Evolutionary conservation across 2,797 vertebrate species (phyloP).

Genomic region (Fringilla coelebs): DNA sequence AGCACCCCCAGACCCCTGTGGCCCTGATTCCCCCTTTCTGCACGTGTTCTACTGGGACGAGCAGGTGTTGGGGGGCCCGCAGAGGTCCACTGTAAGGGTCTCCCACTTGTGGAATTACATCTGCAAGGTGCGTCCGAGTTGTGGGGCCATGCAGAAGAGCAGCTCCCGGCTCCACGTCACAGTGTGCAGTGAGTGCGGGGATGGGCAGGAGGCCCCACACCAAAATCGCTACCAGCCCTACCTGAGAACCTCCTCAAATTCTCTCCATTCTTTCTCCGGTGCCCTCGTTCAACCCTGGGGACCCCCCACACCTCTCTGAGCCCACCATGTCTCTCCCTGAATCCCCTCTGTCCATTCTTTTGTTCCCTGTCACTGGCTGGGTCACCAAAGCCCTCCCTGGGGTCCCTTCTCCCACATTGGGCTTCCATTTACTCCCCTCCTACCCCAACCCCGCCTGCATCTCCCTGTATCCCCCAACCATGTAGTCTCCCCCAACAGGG

Average conservation of each 20-base stretch:
- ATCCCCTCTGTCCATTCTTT: background rate
- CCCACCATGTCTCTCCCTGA: too few species aligned
- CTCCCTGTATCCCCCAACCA: background rate
- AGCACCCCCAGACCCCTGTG: background rate
- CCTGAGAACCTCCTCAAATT: too few species aligned
- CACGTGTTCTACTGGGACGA: background rate
- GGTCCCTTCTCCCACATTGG: background rate
- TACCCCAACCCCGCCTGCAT: background rate
- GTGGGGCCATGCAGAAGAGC: background rate
- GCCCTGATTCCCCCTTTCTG: background rate
- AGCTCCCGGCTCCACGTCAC: rapidly evolving
- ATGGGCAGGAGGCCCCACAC: too few species aligned
- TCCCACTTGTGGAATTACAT: background rate
- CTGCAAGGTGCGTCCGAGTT: background rate
- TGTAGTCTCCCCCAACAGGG: rapidly evolving
- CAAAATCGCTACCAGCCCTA: too few species aligned
- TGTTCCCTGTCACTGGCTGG: background rate
- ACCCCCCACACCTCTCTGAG: too few species aligned
- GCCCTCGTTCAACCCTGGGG: too few species aligned
- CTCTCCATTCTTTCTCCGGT: too few species aligned
- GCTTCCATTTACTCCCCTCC: background rate
- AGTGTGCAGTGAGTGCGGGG: background rate
- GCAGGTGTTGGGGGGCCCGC: background rate
- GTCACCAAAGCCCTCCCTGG: background rate
- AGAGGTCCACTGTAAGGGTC: background rate